Evolutionary conservation across 2,888 invertebrate genomes (phyloP), one percentile per base, ranked within the genome.

Genomic region (Diaphora mendica): DNA sequence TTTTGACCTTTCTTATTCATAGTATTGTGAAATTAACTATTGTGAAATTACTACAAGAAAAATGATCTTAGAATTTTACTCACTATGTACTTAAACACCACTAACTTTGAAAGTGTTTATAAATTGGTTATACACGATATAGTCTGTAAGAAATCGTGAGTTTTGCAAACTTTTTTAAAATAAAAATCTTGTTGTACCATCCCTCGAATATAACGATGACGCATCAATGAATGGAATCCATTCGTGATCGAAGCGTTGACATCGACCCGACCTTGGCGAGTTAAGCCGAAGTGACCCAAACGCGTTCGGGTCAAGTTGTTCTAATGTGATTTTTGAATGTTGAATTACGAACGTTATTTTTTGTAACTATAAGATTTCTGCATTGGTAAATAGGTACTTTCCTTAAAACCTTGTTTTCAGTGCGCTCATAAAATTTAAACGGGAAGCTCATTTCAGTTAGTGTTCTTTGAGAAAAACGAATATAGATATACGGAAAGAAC

Each of bases 231-330:
- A 83, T 84, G 81, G 85, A 84, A 85, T 86, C 80, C 72, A 85
- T 82, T 87, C 84, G 87, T 88, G 86, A 85, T 84, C 79, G 74
- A 79, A 79, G 75, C 85, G 86, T 84, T 87, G 89, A 88, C 88
- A 87, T 86, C 86, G 82, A 77, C 75, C 79, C 82, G 88, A 89
- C 89, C 89, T 89, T 89, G 90, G 77, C 85, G 84, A 85, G 81
- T 79, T 86, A 85, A 86, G 82, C 85, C 87, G 85, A 80, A 72
- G 74, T 85, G 85, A 86, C 87, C 87, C 85, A 77, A 82, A 77
- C 80, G 73, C 76, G 77, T 64, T 79, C 84, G 81, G 89, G 88
- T 89, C 88, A 88, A 86, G 80, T 83, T 83, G 84, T 80, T 84
- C 79, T 85, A 85, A 85, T 81, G 62, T 68, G 65, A 74, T 70